Evolutionary conservation across 2,113 vertebrate species (phyloP).

Genomic region (Muscicapa adusta): DNA sequence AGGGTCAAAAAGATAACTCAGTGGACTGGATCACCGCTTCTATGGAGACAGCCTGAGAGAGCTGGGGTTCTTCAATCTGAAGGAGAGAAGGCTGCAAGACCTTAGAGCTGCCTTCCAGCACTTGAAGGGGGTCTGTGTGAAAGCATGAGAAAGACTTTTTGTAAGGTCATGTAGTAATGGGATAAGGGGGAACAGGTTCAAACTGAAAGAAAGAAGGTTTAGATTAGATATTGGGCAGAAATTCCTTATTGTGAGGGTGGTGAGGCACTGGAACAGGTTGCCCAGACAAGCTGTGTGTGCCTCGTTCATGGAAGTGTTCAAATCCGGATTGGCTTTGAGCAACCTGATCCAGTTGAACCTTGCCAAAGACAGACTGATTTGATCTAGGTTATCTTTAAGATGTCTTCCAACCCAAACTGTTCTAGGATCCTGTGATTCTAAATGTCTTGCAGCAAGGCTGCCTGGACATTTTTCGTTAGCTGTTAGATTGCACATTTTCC

Average conservation of each 20-base stretch:
- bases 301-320: accelerated
- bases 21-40: no score
- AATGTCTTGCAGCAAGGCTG: neutral
- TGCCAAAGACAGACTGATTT: neutral
- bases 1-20: neutral
- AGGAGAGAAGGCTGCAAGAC: neutral
- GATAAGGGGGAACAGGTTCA: neutral
- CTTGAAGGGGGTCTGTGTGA: neutral
- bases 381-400: neutral
- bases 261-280: neutral
- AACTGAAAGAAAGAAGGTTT: neutral
- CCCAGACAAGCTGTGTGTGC: neutral
- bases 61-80: neutral
- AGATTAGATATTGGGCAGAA: neutral
- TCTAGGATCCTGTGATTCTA: neutral
- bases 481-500: neutral
- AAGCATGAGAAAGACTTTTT: neutral
- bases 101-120: neutral
- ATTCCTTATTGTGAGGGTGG: neutral
- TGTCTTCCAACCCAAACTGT: neutral
- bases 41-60: neutral
- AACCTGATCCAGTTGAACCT: neutral
- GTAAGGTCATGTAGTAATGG: neutral
- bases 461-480: neutral
- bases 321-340: neutral